Evolutionary conservation across 2,113 vertebrate species (phyloP).

Genomic region (Psittacula cyanocephala): DNA sequence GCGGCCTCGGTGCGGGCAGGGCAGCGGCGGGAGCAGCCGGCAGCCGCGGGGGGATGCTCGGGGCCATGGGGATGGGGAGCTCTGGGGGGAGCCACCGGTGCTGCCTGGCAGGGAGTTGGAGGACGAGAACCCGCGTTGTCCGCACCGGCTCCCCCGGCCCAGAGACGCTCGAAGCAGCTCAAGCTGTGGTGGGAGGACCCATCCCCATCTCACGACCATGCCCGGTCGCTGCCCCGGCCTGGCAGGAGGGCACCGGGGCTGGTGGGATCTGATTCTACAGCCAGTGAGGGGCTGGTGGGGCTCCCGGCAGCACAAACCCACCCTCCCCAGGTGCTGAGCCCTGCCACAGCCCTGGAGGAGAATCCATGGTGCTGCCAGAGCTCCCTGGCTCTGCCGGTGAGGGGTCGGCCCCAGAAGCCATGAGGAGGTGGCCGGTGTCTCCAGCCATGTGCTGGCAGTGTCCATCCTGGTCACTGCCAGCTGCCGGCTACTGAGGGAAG

Average conservation of each 20-base stretch:
- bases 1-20: not conserved
- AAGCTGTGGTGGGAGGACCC: rapidly evolving
- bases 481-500: rapidly evolving
- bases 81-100: rapidly evolving
- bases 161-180: rapidly evolving
- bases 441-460: rapidly evolving
- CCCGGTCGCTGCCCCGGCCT: rapidly evolving
- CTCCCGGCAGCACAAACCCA: rapidly evolving
- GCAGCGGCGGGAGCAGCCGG: not conserved
- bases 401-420: not conserved
- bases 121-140: rapidly evolving
- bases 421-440: rapidly evolving
- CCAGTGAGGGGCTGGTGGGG: rapidly evolving
- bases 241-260: rapidly evolving
- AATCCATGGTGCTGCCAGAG: rapidly evolving
- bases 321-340: rapidly evolving
- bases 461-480: rapidly evolving
- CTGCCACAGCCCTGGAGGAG: not conserved
- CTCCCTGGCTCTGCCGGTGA: rapidly evolving
- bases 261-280: too few species aligned
- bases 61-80: not conserved
- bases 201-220: rapidly evolving
- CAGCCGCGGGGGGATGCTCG: rapidly evolving
- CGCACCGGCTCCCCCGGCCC: not conserved
- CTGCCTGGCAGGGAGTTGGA: not conserved